Evolutionary conservation across 2,113 vertebrate genomes (phyloP).

Genomic region (Thinocorus orbignyianus): DNA sequence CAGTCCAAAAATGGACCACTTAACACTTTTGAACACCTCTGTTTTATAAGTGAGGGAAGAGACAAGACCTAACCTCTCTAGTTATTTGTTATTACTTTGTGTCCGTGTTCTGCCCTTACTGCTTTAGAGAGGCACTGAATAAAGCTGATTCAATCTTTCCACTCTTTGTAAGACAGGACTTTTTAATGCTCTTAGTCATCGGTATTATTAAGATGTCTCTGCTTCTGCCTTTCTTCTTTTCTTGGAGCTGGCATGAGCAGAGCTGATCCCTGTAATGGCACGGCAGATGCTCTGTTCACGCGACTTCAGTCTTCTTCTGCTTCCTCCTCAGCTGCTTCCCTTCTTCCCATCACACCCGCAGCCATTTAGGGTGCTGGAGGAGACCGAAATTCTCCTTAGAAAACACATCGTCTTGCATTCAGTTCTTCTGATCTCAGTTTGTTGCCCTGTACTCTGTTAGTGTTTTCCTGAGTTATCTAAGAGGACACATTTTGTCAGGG

Average conservation of each 20-base stretch:
- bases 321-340: background rate
- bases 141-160: background rate
- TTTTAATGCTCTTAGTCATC: background rate
- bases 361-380: background rate
- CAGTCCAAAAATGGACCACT: background rate
- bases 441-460: rapidly evolving
- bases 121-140: background rate
- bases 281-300: background rate
- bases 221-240: background rate
- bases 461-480: background rate
- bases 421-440: background rate
- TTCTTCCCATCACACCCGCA: rapidly evolving
- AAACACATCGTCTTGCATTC: background rate
- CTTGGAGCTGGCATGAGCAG: background rate
- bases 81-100: background rate
- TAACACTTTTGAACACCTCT: background rate
- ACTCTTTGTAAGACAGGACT: background rate
- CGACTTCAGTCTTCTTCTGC: background rate
- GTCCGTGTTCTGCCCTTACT: background rate
- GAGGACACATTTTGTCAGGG: background rate
- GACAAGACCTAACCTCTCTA: background rate
- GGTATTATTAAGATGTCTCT: background rate
- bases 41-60: background rate
- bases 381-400: background rate
- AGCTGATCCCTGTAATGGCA: background rate